Percentiles rank a stretch among this genome's conserved stretches.
Evolutionary conservation across 2,888 invertebrate species (phyloP).

Genomic region (Pyrrhosoma nymphula): DNA sequence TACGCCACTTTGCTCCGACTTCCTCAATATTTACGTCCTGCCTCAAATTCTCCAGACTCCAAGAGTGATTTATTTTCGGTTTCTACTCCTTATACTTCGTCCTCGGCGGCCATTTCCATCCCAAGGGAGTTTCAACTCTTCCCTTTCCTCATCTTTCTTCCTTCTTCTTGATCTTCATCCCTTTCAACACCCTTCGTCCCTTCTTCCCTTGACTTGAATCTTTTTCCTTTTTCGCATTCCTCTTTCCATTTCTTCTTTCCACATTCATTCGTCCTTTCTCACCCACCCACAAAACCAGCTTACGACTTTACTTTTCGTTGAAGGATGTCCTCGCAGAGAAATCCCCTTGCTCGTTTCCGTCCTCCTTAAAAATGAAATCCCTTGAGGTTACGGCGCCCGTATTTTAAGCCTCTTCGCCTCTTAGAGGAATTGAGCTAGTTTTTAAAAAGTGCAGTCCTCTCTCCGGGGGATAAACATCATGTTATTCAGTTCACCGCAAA

Average conservation of each 20-base stretch:
- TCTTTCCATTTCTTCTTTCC: neutral
- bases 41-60: slow-evolving; percentile 22
- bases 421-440: neutral
- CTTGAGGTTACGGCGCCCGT: neutral
- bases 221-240: neutral
- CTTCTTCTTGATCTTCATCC: neutral
- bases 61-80: neutral
- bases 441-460: neutral
- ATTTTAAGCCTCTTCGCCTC: neutral
- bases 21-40: neutral
- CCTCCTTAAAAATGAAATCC: neutral
- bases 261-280: neutral
- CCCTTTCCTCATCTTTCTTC: neutral
- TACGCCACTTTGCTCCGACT: neutral
- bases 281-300: too few relatives aligned
- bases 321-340: neutral
- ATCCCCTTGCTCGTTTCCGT: neutral
- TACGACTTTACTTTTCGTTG: neutral
- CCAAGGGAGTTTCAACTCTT: neutral
- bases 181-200: neutral
- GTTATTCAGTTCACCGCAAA: neutral
- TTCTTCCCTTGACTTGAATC: neutral
- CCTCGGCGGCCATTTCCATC: neutral
- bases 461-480: neutral
- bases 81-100: neutral